A percentile compares a stretch with the other conserved stretches of the same genome.
phyloP scores from a whole-genome alignment of 1,140 invertebrate genomes.

The Procambarus virginalis region DNA sequence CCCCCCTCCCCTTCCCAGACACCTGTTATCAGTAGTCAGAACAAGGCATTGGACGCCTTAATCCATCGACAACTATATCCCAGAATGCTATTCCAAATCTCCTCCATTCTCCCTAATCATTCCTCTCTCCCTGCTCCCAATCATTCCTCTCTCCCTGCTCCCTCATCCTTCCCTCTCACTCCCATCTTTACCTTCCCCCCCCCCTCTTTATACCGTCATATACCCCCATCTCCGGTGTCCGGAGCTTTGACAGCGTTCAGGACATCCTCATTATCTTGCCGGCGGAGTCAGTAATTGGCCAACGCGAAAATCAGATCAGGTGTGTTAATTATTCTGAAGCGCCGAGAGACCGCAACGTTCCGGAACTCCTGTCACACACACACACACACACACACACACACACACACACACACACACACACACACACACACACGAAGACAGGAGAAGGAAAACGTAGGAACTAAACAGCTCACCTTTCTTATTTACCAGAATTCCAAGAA shows the following conservation, averaged over 20 bases:
- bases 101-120: not conserved
- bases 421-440: no score
- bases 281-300: not conserved
- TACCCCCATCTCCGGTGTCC: not conserved
- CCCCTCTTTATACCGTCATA: not conserved
- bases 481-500: no score
- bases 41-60: not conserved
- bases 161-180: no score
- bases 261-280: not conserved
- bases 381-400: no score
- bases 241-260: not conserved
- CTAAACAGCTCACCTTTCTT: no score
- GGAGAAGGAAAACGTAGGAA: no score
- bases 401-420: no score
- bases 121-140: not conserved
- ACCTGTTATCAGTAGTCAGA: not conserved
- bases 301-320: not conserved
- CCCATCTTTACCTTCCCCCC: no score
- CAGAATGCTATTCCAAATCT: no score
- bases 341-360: no score
- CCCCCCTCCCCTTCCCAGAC: not conserved
- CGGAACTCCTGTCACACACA: no score
- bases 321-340: slow-evolving; percentile 7
- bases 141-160: not conserved
- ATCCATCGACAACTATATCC: not conserved